These are phyloP conservation scores for Anthrax anthrax DNA, from an alignment of 2,888 invertebrate genomes.

Conservation along the genomic window DNA sequence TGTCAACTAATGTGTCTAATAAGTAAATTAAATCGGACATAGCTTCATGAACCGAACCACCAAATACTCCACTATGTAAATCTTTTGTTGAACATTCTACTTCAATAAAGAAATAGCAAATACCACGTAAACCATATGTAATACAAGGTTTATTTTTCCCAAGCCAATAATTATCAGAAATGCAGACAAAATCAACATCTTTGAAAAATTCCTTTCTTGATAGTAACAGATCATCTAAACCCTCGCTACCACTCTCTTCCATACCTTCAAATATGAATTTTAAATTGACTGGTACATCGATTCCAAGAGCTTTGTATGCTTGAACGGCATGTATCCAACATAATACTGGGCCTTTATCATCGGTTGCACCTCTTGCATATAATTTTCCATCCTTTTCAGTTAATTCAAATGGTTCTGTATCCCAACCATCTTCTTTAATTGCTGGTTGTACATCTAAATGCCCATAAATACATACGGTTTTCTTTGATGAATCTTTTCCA, in stretches of 20 bases:
- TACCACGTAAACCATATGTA: constrained; percentile 88
- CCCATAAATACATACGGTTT: constrained; percentile 88
- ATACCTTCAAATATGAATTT: constrained; percentile 92
- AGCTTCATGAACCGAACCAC: constrained; percentile 83
- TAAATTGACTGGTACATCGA: constrained; percentile 54
- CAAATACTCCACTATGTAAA: constrained; percentile 90
- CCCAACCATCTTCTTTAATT: constrained; percentile 83
- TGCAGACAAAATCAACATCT: constrained; percentile 85
- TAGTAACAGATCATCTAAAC: constrained; percentile 73
- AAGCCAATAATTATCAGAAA: constrained; percentile 98
- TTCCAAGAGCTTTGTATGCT: constrained; percentile 60
- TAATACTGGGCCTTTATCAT: constrained; percentile 90
- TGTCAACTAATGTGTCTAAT: constrained; percentile 69
- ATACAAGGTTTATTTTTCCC: constrained; percentile 94
- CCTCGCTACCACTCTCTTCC: constrained; percentile 96
- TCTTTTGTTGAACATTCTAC: constrained; percentile 82
- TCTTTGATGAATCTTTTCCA: constrained; percentile 72
- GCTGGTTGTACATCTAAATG: constrained; percentile 99
- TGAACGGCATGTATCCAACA: constrained; percentile 93
- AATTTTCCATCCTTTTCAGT: constrained; percentile 78
- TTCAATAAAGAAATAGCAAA: constrained; percentile 81
- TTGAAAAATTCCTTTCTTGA: constrained; percentile 59
- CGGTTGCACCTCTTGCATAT: constrained; percentile 82
- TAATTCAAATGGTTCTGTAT: constrained; percentile 84
- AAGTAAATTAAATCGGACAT: constrained; percentile 84